Percentiles rank a stretch among this genome's conserved stretches.
These are phyloP conservation scores for Didymodactylos carnosus DNA, from an alignment of 2,888 invertebrate species.

Conservation along the genomic window DNA sequence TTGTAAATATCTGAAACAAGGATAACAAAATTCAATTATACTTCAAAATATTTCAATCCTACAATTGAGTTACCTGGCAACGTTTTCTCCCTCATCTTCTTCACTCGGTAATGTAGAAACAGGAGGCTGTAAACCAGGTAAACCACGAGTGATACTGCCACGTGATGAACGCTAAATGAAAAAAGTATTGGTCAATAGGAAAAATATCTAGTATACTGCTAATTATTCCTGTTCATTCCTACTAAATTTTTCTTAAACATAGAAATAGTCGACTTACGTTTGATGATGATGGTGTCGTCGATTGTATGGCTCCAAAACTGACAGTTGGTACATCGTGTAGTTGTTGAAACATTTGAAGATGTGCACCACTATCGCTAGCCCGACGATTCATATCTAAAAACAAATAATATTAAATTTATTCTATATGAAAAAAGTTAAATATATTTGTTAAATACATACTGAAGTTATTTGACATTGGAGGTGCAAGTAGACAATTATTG, in stretches of 20 bases:
- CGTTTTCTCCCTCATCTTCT: not conserved
- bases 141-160: not conserved
- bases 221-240: too few species aligned
- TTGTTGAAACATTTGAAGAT: not conserved
- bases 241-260: too few species aligned
- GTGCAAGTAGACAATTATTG: not conserved
- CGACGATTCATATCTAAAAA: not conserved
- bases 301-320: not conserved
- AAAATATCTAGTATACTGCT: not conserved
- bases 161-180: not conserved
- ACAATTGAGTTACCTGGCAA: too few species aligned
- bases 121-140: not conserved
- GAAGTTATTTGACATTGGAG: not conserved
- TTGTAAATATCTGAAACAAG: not conserved
- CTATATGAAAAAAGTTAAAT: too few species aligned
- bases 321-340: not conserved
- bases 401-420: not conserved
- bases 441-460: too few species aligned
- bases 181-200: not conserved
- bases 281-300: not conserved
- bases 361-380: not conserved
- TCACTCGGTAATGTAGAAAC: not conserved
- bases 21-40: too few species aligned
- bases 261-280: too few species aligned
- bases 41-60: too few species aligned